Evolutionary conservation across 2,888 invertebrate species (phyloP).

Genomic region (Neelides folsomi): DNA sequence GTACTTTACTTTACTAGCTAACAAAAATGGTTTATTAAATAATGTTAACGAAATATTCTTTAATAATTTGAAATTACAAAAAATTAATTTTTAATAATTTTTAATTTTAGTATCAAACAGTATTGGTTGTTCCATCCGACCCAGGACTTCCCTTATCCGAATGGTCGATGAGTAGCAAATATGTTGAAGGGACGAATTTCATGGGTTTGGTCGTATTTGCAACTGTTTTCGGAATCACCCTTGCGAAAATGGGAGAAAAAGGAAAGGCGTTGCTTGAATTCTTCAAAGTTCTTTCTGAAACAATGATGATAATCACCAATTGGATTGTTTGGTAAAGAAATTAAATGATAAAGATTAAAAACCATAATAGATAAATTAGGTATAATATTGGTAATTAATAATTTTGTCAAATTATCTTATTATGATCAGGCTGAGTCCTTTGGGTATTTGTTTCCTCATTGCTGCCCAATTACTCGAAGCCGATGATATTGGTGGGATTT

Average conservation of each 20-base stretch:
- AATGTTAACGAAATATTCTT: no score
- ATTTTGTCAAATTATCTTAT: neutral
- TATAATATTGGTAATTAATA: neutral
- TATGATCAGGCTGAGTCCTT: constrained; percentile 62
- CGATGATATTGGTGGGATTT: constrained; percentile 65
- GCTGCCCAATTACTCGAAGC: constrained; percentile 85
- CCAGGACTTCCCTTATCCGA: constrained; percentile 24
- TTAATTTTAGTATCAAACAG: constrained; percentile 45
- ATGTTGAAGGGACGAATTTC: neutral
- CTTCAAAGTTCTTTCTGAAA: no score
- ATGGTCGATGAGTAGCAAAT: neutral
- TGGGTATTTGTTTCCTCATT: constrained; percentile 78
- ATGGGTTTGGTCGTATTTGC: constrained; percentile 2
- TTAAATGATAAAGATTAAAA: no score
- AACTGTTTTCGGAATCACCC: neutral
- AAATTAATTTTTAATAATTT: constrained; percentile 14
- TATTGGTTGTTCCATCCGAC: constrained; percentile 39
- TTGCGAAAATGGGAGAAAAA: no score
- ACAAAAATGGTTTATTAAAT: no score
- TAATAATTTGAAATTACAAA: no score
- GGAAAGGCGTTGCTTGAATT: no score
- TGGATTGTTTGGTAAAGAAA: no score
- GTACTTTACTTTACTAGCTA: no score
- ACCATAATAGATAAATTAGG: no score
- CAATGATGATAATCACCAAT: no score